Conservation (phyloP, 37 sponge, comb jelly and placozoan species). For the Corticium candelabrum region DNA sequence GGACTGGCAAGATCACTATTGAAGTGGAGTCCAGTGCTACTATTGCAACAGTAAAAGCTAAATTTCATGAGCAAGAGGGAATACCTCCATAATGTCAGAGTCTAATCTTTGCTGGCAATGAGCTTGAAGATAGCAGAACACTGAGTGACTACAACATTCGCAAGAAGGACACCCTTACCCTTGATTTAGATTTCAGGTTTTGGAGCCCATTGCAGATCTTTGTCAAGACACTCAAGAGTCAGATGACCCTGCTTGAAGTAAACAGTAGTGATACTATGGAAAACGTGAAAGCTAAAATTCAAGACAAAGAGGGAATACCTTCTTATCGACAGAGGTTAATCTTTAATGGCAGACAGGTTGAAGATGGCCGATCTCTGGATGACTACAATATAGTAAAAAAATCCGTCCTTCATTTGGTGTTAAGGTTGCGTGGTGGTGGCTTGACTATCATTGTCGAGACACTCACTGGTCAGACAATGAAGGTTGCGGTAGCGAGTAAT, state of each 20-base stretch:
- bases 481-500: too few species aligned
- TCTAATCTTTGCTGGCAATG: conserved; percentile 67
- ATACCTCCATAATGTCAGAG: conserved; percentile 76
- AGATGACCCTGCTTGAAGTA: neutral
- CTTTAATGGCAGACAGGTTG: too few species aligned
- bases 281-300: too few species aligned
- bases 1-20: conserved; percentile 68
- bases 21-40: conserved; percentile 60
- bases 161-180: conserved; percentile 58
- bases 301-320: too few species aligned
- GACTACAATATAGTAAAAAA: neutral
- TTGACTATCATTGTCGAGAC: too few species aligned
- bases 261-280: too few species aligned
- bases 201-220: conserved; percentile 27
- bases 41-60: conserved; percentile 56
- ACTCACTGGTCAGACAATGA: too few species aligned
- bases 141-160: conserved; percentile 81
- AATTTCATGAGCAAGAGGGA: conserved; percentile 75
- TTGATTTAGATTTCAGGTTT: too few species aligned
- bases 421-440: conserved; percentile 34
- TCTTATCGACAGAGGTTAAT: too few species aligned
- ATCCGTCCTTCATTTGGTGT: conserved; percentile 45
- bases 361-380: neutral
- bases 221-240: conserved; percentile 25
- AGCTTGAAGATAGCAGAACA: conserved; percentile 79